phyloP scores from a whole-genome alignment of 2,888 invertebrate genomes.

The Diplazon laetatorius region DNA sequence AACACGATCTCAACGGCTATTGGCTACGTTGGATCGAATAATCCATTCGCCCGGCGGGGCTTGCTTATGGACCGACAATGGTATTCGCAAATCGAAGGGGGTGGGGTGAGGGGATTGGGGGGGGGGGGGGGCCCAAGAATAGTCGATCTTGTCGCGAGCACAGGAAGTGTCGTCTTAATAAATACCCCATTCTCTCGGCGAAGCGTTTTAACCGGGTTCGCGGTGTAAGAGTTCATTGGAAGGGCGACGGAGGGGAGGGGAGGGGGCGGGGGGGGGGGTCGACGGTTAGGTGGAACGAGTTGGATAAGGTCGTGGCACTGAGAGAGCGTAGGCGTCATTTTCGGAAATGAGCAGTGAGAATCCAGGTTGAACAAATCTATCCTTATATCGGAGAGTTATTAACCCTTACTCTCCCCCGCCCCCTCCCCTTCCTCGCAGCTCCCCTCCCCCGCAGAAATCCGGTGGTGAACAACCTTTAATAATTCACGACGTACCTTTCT shows the following conservation, averaged over 20 bases:
- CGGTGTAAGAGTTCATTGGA: no score
- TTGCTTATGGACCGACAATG: constrained; percentile 9
- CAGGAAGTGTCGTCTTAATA: constrained; percentile 76
- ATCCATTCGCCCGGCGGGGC: neutral
- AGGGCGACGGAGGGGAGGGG: no score
- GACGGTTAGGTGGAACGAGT: constrained; percentile 7
- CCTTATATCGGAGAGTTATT: constrained; percentile 29
- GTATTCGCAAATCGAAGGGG: constrained; percentile 73
- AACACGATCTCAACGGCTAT: constrained; percentile 32
- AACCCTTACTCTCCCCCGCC: no score
- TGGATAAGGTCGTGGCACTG: constrained; percentile 20
- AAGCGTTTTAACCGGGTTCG: neutral
- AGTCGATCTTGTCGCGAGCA: constrained; percentile 49
- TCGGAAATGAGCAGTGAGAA: neutral
- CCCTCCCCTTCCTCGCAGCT: no score
- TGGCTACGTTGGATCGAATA: no score
- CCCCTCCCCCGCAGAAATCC: no score
- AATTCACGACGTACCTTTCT: constrained; percentile 72
- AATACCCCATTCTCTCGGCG: constrained; percentile 70
- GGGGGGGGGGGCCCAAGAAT: no score
- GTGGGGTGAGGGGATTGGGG: no score
- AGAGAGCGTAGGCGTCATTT: constrained; percentile 12
- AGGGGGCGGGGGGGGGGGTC: no score
- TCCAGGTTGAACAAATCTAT: constrained; percentile 39
- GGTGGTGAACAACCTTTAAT: constrained; percentile 69